These are phyloP conservation scores for Connochaetes taurinus DNA, from an alignment of 2,113 vertebrate species.

Conservation along the genomic window DNA sequence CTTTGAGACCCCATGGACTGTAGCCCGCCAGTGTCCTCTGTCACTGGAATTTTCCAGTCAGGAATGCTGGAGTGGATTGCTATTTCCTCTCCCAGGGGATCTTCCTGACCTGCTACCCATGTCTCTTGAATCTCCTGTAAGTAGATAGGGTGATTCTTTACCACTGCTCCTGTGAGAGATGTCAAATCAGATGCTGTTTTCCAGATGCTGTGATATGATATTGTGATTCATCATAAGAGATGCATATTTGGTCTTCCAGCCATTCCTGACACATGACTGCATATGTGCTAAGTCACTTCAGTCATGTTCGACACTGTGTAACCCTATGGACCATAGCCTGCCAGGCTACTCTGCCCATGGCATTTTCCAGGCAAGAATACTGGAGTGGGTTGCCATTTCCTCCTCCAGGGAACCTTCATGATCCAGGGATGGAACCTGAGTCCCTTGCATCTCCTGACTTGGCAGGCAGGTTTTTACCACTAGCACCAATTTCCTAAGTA, in stretches of 20 bases:
- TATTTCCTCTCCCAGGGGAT: neutral
- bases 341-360: neutral
- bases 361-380: neutral
- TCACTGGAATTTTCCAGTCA: neutral
- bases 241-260: neutral
- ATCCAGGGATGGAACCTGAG: neutral
- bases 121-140: neutral
- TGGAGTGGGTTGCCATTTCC: neutral
- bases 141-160: neutral
- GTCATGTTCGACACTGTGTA: accelerated
- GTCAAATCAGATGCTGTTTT: neutral
- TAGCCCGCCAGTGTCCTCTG: neutral
- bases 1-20: neutral
- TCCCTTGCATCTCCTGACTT: neutral
- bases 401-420: neutral
- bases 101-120: neutral
- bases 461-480: neutral
- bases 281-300: neutral
- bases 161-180: neutral
- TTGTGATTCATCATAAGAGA: neutral
- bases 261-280: neutral
- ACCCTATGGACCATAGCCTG: neutral
- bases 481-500: neutral
- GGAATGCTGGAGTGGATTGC: neutral
- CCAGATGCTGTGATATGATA: neutral